Evolutionary conservation across 2,888 invertebrate genomes (phyloP), one percentile per base, ranked within the genome.

Genomic region (Salticus scenicus): DNA sequence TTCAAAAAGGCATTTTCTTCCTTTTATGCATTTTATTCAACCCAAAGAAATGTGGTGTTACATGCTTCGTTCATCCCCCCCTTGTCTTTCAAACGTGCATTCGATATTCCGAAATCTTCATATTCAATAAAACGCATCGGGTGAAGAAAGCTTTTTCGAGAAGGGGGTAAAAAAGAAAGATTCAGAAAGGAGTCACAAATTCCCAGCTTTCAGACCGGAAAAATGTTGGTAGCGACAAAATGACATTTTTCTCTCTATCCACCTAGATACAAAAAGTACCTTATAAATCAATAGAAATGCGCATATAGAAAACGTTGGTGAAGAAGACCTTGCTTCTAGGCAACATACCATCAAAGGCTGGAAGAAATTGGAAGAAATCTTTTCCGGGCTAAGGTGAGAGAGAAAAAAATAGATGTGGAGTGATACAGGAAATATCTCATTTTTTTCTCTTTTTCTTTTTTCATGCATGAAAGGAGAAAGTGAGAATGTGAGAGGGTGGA

Each of bases 211-310:
- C 82, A 82, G 71, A 75, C 42, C 75, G 51, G 73, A 69, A 81
- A 74, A 82, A 63, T 70, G 74, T 78, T 72, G 83, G 77, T 84
- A 84, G 83, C 72, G 83, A 77, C 83, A 84, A 84, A 84, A 84
- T 83, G 83, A 77, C 83, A 83, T 84, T 84, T 84, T 69, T 69
- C 57, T 12, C 24, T 57, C 57, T 47, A 57, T 57, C 57, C 24
- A 24, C 57, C 57, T 24, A 20, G 57, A 57, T 57, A 57, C 57
- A 57, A 57, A 57, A 75, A 77, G 77, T 77, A 84, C 83, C 83
- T 84, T 84, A 78, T 84, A 84, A 84, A 84, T 84, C 83, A 84
- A 84, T 84, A 77, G 83, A 84, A 77, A 84, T 84, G 77, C 83
- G 83, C 83, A 73, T 78, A 84, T 77, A 84, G 71, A 83, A 76